Conservation (phyloP, 2,797 vertebrate species). For the Cyclura pinguis region DNA sequence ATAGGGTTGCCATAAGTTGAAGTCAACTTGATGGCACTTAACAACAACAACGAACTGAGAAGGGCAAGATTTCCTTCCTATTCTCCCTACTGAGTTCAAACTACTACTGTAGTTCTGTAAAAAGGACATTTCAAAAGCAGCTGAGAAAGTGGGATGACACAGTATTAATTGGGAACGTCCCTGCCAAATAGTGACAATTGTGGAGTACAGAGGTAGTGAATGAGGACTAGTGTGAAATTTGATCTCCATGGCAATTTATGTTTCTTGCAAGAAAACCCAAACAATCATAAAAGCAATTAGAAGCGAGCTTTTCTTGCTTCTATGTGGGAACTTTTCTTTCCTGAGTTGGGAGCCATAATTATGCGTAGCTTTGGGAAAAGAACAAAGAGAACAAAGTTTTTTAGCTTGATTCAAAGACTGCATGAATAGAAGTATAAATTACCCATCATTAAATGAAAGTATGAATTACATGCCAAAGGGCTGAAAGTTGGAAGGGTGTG, state of each 20-base stretch:
- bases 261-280: constrained; percentile 18
- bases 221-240: not conserved
- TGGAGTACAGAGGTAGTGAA: not conserved
- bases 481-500: not conserved
- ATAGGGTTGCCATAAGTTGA: too few species aligned
- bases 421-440: constrained; percentile 35
- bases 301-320: constrained; percentile 12
- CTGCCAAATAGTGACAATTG: too few species aligned
- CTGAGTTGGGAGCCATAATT: constrained; percentile 10
- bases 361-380: constrained; percentile 31
- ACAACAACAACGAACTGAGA: too few species aligned
- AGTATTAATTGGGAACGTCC: too few species aligned
- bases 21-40: too few species aligned
- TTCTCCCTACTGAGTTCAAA: too few species aligned
- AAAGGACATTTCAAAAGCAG: too few species aligned
- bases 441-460: constrained; percentile 35
- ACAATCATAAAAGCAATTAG: not conserved
- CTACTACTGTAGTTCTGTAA: too few species aligned
- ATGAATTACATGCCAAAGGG: constrained; percentile 27
- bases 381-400: constrained; percentile 29
- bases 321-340: constrained; percentile 15
- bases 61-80: too few species aligned
- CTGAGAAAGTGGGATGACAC: too few species aligned
- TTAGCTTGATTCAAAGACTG: constrained; percentile 5
- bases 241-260: constrained; percentile 9